These are phyloP conservation scores for human (Homo sapiens) DNA, from an alignment of 2,113 vertebrate genomes.

Conservation along the genomic window DNA sequence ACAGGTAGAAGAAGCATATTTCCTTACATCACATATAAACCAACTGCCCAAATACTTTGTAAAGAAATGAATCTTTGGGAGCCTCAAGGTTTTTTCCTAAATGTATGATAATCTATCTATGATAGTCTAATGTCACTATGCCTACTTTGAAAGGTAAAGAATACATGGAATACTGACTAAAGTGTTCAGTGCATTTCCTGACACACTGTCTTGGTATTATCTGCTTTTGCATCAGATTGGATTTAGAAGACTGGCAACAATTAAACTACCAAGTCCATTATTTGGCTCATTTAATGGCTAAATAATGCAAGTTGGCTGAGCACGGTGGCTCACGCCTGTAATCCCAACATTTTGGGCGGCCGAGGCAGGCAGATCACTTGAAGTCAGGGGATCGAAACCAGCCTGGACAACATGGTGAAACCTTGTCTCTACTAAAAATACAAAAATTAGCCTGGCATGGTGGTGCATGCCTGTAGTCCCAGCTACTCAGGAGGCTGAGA, in stretches of 20 bases:
- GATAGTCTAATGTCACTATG: neutral
- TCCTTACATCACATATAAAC: neutral
- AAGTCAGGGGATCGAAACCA: too few relatives aligned
- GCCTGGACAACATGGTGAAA: too few relatives aligned
- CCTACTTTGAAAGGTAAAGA: neutral
- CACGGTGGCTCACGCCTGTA: too few relatives aligned
- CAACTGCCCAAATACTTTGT: neutral
- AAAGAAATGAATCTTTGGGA: neutral
- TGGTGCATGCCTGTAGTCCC: too few relatives aligned
- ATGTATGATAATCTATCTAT: neutral
- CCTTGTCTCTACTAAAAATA: too few relatives aligned
- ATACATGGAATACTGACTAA: neutral
- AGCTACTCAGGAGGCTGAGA: too few relatives aligned
- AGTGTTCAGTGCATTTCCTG: neutral
- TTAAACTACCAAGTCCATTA: neutral
- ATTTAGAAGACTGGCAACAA: neutral
- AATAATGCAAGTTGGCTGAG: too few relatives aligned
- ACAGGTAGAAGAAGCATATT: neutral
- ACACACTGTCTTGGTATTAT: neutral
- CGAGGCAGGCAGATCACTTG: too few relatives aligned
- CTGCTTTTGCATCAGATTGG: neutral
- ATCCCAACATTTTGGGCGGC: too few relatives aligned
- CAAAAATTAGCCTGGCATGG: too few relatives aligned
- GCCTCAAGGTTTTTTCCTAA: neutral
- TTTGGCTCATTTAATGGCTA: neutral